Base-by-base conservation (phyloP, 2,113 vertebrate genomes). In the Nannospalax galili region DNA sequence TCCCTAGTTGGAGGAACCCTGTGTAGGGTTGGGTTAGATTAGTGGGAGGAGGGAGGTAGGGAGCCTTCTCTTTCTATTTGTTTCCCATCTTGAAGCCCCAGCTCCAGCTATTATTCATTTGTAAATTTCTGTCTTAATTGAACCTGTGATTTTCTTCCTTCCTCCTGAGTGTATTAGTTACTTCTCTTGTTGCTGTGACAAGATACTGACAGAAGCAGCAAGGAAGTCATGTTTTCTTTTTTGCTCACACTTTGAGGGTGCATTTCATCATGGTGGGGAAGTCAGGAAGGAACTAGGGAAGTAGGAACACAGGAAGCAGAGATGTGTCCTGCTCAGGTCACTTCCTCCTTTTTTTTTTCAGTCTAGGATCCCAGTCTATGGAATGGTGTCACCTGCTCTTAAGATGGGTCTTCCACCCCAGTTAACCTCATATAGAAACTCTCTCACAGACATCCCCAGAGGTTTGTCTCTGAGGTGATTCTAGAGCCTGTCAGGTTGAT, bases 121-220 rank as follows among this genome's bases (percentile, higher is more conserved):
- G 10, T 89, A 60, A 91, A 19, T 92, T 84, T 69, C 45, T 81
- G 2, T 81, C 45, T 69, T 67, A 77, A 82, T 20, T 12, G 32
- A 88, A 24, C 22, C 81, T n/a, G 16, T 84, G 69, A 77, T 42
- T 90, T 69, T n/a, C n/a, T 94, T 88, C 48, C 15, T 70, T 91
- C 62, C 81, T 92, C n/a, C 9, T 40, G 92, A 85, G 28, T 52
- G 45, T 52, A 52, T 90, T 87, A 85, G 73, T 7, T 78, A 48
- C 19, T 78, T 45, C 42, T n/a, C 37, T 84, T 52, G 64, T 26
- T 65, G 78, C 37, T 24, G 82, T 85, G 64, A 85, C 65, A 85
- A 52, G 82, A 52, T 52, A 52, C 28, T 32, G 52, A 52, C 65
- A 85, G n/a, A 85, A 85, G 32, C 45, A 20, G 67, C 42, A 52